Percentiles rank a stretch among this genome's conserved stretches.
phyloP scores from a whole-genome alignment of 2,797 vertebrate species.

The Loriculus beryllinus region DNA sequence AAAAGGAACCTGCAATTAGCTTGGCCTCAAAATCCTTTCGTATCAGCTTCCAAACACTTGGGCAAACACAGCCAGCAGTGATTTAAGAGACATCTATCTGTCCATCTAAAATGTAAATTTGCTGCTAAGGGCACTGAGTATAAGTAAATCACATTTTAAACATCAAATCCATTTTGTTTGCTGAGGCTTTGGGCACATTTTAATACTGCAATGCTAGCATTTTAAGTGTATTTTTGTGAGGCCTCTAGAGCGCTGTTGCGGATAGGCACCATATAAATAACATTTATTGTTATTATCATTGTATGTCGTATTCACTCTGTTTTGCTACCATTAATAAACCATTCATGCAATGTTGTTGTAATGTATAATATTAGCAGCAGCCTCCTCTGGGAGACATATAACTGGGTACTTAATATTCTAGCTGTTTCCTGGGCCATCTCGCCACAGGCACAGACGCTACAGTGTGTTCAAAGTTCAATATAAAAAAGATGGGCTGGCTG shows the following conservation, averaged over 20 bases:
- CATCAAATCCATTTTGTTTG: constrained; percentile 37
- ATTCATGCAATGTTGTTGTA: constrained; percentile 76
- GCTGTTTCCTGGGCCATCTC: constrained; percentile 56
- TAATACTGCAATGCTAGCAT: constrained; percentile 62
- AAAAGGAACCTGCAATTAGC: background rate
- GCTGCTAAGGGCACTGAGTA: background rate
- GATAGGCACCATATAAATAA: constrained; percentile 75
- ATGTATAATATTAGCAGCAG: constrained; percentile 74
- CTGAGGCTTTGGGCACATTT: constrained; percentile 31
- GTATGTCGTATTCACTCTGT: constrained; percentile 76
- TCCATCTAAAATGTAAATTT: constrained; percentile 1
- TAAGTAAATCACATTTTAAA: constrained; percentile 30
- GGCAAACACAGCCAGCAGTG: background rate
- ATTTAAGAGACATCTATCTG: background rate
- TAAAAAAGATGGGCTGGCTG: constrained; percentile 31
- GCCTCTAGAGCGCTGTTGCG: constrained; percentile 59
- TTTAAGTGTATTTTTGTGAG: constrained; percentile 70
- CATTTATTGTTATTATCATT: constrained; percentile 79
- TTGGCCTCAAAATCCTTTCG: background rate
- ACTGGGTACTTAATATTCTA: constrained; percentile 73
- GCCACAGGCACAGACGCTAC: constrained; percentile 10
- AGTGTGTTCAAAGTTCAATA: constrained; percentile 61
- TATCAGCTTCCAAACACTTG: background rate
- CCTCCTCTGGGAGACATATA: constrained; percentile 70
- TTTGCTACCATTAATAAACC: constrained; percentile 79